Evolutionary conservation across 2,888 invertebrate species (phyloP).

Genomic region (Exocentrus adspersus): DNA sequence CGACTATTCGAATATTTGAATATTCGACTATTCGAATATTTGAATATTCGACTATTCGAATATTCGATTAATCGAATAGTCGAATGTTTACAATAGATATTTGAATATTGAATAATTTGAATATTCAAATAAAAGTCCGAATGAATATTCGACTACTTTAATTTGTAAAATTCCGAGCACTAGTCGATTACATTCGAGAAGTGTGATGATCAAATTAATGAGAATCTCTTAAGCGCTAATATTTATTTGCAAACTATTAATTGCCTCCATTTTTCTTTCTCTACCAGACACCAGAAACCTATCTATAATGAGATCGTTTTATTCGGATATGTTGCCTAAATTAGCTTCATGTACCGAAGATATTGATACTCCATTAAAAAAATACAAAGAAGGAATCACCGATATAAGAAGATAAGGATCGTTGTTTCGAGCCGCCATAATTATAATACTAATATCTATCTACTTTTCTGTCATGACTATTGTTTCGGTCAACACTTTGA

Average conservation of each 20-base stretch:
- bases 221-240: not conserved
- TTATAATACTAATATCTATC: constrained; percentile 16
- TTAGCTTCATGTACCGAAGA: constrained; percentile 33
- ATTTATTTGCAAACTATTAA: constrained; percentile 7
- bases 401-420: constrained; percentile 28
- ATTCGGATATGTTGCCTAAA: constrained; percentile 30
- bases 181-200: not conserved
- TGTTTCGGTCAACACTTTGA: constrained; percentile 16
- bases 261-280: constrained; percentile 2
- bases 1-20: too few species aligned
- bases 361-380: constrained; percentile 31
- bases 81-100: too few species aligned
- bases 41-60: too few species aligned
- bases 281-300: constrained; percentile 10
- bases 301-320: constrained; percentile 25
- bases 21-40: too few species aligned
- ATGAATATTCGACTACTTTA: too few species aligned
- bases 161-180: too few species aligned
- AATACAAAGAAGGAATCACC: constrained; percentile 25
- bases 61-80: too few species aligned
- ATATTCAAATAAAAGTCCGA: too few species aligned
- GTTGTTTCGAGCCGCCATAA: constrained; percentile 18
- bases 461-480: constrained; percentile 3
- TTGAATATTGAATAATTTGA: too few species aligned
- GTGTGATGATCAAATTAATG: not conserved